These are phyloP conservation scores for Poicephalus gulielmi DNA, from an alignment of 2,113 vertebrate genomes.

Conservation along the genomic window DNA sequence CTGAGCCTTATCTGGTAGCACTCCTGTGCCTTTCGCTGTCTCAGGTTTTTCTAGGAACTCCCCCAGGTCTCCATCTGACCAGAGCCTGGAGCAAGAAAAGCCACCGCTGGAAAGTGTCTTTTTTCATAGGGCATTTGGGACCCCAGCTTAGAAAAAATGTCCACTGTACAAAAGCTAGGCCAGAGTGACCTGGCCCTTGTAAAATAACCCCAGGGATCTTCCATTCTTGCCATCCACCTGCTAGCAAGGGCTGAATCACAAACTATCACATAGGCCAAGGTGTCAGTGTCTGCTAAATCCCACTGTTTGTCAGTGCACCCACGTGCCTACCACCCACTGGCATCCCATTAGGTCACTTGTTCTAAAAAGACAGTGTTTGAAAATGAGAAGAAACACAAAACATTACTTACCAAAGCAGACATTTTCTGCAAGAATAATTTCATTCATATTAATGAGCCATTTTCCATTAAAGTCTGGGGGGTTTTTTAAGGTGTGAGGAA, in stretches of 20 bases:
- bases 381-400: neutral
- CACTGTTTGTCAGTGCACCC: neutral
- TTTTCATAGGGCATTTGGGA: neutral
- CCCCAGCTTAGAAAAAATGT: neutral
- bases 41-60: neutral
- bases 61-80: neutral
- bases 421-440: neutral
- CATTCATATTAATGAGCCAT: neutral
- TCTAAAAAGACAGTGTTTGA: neutral
- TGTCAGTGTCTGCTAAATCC: neutral
- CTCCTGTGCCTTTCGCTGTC: neutral
- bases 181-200: neutral
- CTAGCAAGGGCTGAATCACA: neutral
- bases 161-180: neutral
- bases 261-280: accelerated
- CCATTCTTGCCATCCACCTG: neutral
- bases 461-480: neutral
- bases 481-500: neutral
- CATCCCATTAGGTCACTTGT: neutral
- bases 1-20: neutral
- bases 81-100: neutral
- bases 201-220: neutral
- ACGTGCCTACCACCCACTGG: neutral
- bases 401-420: neutral
- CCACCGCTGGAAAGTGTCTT: neutral